Evolutionary conservation across 1,140 invertebrate species (phyloP).

Genomic region (Tachypleus tridentatus): DNA sequence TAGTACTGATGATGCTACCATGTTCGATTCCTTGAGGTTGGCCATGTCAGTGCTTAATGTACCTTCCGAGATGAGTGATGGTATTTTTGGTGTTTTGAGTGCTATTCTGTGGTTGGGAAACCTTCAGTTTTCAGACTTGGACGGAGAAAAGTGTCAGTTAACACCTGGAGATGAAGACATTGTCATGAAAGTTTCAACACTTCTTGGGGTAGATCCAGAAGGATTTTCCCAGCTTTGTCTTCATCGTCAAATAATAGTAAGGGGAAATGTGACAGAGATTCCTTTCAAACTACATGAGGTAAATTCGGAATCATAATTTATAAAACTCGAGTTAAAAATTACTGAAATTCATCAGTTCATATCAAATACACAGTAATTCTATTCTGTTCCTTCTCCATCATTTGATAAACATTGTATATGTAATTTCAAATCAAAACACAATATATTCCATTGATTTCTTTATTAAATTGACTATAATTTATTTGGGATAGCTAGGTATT

Average conservation of each 20-base stretch:
- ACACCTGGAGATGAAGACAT: constrained; percentile 58
- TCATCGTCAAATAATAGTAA: constrained; percentile 80
- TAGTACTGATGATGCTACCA: constrained; percentile 56
- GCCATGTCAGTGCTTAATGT: constrained; percentile 66
- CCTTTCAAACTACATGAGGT: constrained; percentile 82
- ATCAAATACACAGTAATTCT: too few species aligned
- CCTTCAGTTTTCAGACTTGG: constrained; percentile 75
- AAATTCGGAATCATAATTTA: constrained; percentile 14
- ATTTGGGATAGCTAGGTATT: too few species aligned
- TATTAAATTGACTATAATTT: too few species aligned
- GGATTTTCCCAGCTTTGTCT: constrained; percentile 65
- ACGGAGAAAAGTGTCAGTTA: constrained; percentile 74
- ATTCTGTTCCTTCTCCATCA: too few species aligned
- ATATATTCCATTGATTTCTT: too few species aligned
- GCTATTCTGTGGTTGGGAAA: constrained; percentile 90
- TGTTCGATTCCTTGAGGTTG: constrained; percentile 72
- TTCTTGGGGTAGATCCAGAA: constrained; percentile 63
- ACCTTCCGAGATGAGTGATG: constrained; percentile 72
- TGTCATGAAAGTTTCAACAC: constrained; percentile 56
- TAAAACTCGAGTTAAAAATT: constrained; percentile 5
- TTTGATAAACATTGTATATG: too few species aligned
- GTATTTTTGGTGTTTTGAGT: constrained; percentile 78
- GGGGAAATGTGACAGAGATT: constrained; percentile 91
- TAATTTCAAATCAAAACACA: too few species aligned
- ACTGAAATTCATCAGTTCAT: background rate